phyloP scores from a whole-genome alignment of 2,888 invertebrate species.

The Seira ritae region DNA sequence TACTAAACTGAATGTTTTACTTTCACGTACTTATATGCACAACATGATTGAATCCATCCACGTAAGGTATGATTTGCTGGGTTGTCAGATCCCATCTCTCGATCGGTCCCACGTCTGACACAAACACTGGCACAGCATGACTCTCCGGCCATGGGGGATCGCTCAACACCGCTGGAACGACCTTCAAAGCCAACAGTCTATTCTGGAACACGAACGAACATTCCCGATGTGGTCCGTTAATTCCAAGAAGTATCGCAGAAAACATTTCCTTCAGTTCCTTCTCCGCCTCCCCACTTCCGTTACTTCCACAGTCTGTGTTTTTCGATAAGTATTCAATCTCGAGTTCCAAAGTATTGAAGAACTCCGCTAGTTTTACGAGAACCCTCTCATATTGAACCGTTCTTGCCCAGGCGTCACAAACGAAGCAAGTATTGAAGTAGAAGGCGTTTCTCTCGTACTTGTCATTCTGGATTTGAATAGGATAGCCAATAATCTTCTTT shows the following conservation, averaged over 20 bases:
- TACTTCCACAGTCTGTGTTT: slow-evolving; percentile 75
- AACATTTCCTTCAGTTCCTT: slow-evolving; percentile 75
- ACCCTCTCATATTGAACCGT: slow-evolving; percentile 96
- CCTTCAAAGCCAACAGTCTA: slow-evolving; percentile 92
- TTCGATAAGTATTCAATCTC: slow-evolving; percentile 90
- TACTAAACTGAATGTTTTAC: no score
- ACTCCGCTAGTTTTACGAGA: slow-evolving; percentile 94
- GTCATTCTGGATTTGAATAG: slow-evolving; percentile 90
- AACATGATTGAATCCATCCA: slow-evolving; percentile 95
- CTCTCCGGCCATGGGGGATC: slow-evolving; percentile 90
- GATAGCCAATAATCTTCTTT: slow-evolving; percentile 94
- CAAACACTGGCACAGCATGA: slow-evolving; percentile 92
- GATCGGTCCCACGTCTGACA: slow-evolving; percentile 81
- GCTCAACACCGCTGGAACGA: slow-evolving; percentile 84
- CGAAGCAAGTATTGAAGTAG: slow-evolving; percentile 96
- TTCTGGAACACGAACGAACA: slow-evolving; percentile 82
- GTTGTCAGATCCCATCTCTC: slow-evolving; percentile 95
- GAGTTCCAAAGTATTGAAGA: slow-evolving; percentile 84
- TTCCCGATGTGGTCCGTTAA: slow-evolving; percentile 55
- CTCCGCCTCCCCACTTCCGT: slow-evolving; percentile 79
- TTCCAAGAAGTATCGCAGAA: slow-evolving; percentile 70
- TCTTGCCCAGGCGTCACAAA: slow-evolving; percentile 91
- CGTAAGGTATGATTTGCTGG: slow-evolving; percentile 90
- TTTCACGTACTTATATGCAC: slow-evolving; percentile 81
- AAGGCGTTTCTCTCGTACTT: slow-evolving; percentile 96